Evolutionary conservation across 2,888 invertebrate species (phyloP).

Genomic region (Linnaemya tessellans): DNA sequence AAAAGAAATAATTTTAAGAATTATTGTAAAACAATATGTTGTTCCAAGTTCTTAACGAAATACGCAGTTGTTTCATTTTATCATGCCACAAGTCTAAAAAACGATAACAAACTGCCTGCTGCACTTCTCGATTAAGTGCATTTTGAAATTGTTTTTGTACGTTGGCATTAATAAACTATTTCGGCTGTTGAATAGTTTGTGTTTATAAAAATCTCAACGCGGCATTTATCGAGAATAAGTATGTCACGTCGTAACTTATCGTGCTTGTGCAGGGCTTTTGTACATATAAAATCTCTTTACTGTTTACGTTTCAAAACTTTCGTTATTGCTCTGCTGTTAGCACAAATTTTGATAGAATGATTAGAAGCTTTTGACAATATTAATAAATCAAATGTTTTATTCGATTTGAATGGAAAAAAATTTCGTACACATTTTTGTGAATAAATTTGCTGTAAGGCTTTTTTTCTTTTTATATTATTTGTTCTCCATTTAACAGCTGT

Average conservation of each 20-base stretch:
- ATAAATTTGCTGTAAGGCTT: neutral
- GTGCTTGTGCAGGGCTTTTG: too few relatives aligned
- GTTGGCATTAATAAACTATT: too few relatives aligned
- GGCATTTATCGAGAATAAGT: too few relatives aligned
- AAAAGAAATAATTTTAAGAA: neutral
- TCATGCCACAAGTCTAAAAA: neutral
- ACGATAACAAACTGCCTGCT: neutral
- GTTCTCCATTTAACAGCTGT: slow-evolving; percentile 28
- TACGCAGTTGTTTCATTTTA: neutral
- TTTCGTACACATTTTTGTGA: neutral
- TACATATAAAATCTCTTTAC: too few relatives aligned
- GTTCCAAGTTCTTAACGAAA: neutral
- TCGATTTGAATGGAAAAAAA: neutral
- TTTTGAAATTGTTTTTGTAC: too few relatives aligned
- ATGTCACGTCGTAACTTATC: too few relatives aligned
- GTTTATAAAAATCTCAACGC: too few relatives aligned
- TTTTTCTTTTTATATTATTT: neutral
- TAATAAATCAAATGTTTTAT: neutral
- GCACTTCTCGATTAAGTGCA: too few relatives aligned
- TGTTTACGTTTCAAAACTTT: neutral
- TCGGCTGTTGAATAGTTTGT: too few relatives aligned
- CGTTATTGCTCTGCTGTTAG: too few relatives aligned
- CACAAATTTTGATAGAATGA: neutral
- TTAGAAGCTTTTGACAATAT: neutral
- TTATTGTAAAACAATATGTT: neutral